phyloP scores from a whole-genome alignment of 2,113 vertebrate species.

The Perca fluviatilis region DNA sequence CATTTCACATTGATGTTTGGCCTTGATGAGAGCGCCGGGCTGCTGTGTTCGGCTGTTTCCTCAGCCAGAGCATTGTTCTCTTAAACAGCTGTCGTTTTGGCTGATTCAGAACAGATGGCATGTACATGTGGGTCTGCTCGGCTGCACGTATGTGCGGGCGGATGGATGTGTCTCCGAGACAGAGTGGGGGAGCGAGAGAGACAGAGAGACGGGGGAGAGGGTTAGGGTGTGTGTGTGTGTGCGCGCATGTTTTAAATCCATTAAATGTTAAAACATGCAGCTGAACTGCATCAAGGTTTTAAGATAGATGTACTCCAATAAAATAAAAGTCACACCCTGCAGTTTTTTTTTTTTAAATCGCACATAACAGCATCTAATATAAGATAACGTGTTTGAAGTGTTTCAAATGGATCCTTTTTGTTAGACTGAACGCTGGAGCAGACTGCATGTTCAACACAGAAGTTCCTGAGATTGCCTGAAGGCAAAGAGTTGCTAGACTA shows the following conservation, averaged over 20 bases:
- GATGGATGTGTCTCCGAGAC: conserved; percentile 59
- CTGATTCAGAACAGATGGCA: conserved; percentile 87
- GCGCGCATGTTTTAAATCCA: conserved; percentile 12
- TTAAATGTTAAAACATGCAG: conserved; percentile 46
- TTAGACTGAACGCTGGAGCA: conserved; percentile 50
- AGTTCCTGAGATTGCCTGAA: conserved; percentile 65
- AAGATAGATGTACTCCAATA: conserved; percentile 1
- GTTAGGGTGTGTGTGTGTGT: conserved; percentile 7
- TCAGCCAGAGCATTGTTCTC: conserved; percentile 83
- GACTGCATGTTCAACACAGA: conserved; percentile 54
- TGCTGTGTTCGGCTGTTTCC: conserved; percentile 68
- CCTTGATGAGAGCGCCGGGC: conserved; percentile 76
- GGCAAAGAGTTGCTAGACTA: conserved; percentile 68
- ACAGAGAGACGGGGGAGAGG: not conserved
- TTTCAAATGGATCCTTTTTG: conserved; percentile 55
- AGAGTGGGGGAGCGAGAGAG: conserved; percentile 24
- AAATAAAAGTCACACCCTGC: not conserved
- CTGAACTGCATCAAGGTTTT: conserved; percentile 16
- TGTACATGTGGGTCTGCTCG: conserved; percentile 73
- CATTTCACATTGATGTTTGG: conserved; percentile 75
- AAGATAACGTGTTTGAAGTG: conserved; percentile 37
- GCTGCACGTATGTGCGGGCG: conserved; percentile 68
- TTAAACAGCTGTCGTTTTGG: conserved; percentile 87
- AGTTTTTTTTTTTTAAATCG: not conserved
- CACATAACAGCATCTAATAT: conserved; percentile 4